phyloP scores from a whole-genome alignment of 2,797 vertebrate species.

The Paratrypauchen microcephalus region DNA sequence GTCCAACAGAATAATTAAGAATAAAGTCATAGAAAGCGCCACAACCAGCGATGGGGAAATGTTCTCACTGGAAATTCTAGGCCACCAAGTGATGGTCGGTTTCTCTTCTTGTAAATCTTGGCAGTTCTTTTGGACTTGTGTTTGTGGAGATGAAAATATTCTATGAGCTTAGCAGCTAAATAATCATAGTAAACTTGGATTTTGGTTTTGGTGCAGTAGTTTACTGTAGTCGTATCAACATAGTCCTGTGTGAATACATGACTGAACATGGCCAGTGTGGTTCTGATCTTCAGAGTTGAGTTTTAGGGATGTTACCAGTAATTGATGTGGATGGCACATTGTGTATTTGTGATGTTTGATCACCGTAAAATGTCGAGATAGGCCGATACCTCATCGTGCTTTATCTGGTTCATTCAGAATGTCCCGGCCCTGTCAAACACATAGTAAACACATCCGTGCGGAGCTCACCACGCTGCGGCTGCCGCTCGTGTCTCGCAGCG shows the following conservation, averaged over 20 bases:
- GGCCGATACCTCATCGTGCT: constrained; percentile 16
- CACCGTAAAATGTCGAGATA: constrained; percentile 34
- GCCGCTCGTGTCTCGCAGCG: constrained; percentile 74
- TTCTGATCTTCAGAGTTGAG: no score
- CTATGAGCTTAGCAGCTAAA: no score
- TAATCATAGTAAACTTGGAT: no score
- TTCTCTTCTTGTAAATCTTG: background rate
- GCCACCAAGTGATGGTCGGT: background rate
- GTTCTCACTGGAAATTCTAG: no score
- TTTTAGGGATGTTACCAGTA: background rate
- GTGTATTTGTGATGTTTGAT: background rate
- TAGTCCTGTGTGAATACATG: no score
- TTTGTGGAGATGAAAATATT: no score
- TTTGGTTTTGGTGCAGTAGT: no score
- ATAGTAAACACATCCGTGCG: background rate
- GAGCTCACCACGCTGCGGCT: constrained; percentile 74
- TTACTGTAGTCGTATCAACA: no score
- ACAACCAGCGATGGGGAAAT: no score
- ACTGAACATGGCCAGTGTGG: no score
- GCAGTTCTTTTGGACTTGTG: background rate
- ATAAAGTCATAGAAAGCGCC: no score
- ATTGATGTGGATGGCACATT: background rate
- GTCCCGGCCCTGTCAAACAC: background rate
- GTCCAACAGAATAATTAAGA: no score
- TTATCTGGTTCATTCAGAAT: background rate